A percentile compares a stretch with the other conserved stretches of the same genome.
These are phyloP conservation scores for Sialis lutaria DNA, from an alignment of 2,888 invertebrate genomes.

Conservation along the genomic window DNA sequence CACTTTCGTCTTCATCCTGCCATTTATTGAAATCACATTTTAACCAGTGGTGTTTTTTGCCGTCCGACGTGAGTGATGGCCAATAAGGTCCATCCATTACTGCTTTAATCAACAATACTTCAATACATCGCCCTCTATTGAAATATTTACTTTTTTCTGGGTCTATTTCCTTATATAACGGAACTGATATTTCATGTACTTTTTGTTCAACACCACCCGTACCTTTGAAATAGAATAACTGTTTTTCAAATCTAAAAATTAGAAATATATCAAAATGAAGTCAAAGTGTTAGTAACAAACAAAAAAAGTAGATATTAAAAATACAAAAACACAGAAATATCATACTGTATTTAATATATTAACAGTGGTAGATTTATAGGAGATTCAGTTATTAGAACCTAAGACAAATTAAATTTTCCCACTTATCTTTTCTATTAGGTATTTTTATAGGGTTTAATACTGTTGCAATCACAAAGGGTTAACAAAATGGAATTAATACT, in stretches of 20 bases:
- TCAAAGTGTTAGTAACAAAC: neutral
- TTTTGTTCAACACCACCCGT: conserved; percentile 69
- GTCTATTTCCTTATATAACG: conserved; percentile 65
- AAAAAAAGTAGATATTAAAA: no score
- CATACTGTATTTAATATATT: no score
- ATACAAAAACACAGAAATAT: no score
- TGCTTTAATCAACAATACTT: conserved; percentile 51
- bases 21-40: conserved; percentile 97
- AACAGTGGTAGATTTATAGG: no score
- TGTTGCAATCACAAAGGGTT: no score
- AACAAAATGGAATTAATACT: neutral
- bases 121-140: conserved; percentile 57
- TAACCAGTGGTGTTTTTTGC: conserved; percentile 84
- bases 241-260: conserved; percentile 42
- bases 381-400: no score
- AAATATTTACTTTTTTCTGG: conserved; percentile 58
- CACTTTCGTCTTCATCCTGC: conserved; percentile 92
- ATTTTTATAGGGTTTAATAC: no score
- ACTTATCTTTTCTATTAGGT: no score
- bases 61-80: conserved; percentile 74
- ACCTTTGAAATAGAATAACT: conserved; percentile 68
- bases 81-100: conserved; percentile 60
- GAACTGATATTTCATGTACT: conserved; percentile 74
- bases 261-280: conserved; percentile 3
- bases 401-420: no score